Conservation (phyloP, 35 echinoderm and acorn worm species). For the Ptychodera flava region DNA sequence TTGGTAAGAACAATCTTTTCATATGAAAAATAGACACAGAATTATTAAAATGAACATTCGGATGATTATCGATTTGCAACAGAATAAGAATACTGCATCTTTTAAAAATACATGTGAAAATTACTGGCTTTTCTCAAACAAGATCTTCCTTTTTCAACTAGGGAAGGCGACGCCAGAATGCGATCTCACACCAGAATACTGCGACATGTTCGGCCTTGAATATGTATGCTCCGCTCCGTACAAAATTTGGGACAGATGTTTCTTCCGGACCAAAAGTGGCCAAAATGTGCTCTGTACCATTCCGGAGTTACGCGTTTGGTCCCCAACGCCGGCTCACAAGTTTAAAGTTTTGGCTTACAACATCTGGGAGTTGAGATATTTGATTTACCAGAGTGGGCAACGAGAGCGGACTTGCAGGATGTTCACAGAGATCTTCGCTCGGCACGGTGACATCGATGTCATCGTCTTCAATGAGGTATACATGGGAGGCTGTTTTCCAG, state of each 20-base stretch:
- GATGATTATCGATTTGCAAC: no score
- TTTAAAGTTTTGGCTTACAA: conserved; percentile 76
- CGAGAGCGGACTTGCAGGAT: conserved; percentile 85
- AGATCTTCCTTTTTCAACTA: no score
- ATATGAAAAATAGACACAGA: no score
- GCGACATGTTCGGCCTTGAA: background rate
- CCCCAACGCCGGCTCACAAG: conserved; percentile 9
- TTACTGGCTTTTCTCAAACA: no score
- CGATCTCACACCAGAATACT: background rate
- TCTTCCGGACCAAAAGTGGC: background rate
- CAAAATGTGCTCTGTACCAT: background rate
- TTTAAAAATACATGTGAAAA: no score
- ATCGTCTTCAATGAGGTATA: conserved; percentile 86
- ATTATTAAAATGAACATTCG: no score
- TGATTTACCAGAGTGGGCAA: conserved; percentile 80
- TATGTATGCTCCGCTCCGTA: background rate
- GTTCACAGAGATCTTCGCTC: conserved; percentile 46
- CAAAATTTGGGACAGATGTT: background rate
- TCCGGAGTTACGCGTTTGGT: background rate
- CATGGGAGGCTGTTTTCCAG: conserved; percentile 86
- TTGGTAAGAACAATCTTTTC: no score
- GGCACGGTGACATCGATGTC: conserved; percentile 79
- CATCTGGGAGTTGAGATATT: conserved; percentile 81
- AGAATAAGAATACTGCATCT: no score
- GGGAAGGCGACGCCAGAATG: no score